Conservation (phyloP, 2,797 vertebrate genomes). For the Microctenopoma steveboyesi region DNA sequence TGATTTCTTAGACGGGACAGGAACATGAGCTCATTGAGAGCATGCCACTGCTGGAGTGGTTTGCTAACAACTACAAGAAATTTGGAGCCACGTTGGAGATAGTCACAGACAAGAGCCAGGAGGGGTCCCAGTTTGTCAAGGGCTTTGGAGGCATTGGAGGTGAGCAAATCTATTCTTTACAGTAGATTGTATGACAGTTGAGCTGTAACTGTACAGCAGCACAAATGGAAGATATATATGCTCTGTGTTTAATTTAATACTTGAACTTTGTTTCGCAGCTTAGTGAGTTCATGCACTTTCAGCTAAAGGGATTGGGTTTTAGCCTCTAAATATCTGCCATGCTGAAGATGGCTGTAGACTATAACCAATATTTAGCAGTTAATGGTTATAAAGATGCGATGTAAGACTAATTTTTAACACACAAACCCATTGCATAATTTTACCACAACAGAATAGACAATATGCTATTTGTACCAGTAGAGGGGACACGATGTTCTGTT, state of each 20-base stretch:
- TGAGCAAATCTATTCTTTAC: slow-evolving; percentile 68
- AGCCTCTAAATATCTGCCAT: background rate
- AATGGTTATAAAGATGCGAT: background rate
- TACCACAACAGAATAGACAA: background rate
- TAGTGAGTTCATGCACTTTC: background rate
- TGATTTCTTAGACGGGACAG: slow-evolving; percentile 90
- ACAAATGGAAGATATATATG: background rate
- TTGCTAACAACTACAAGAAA: slow-evolving; percentile 99
- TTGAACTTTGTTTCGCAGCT: background rate
- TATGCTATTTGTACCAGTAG: slow-evolving; percentile 8
- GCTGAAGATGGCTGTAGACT: background rate
- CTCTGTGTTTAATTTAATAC: background rate
- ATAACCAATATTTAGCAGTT: background rate
- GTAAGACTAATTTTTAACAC: background rate
- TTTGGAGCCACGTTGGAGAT: slow-evolving; percentile 99
- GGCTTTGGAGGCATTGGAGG: slow-evolving; percentile 99
- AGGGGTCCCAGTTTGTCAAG: slow-evolving; percentile 99
- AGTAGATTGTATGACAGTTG: background rate
- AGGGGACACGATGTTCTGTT: slow-evolving; percentile 2
- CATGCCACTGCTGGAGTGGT: slow-evolving; percentile 99
- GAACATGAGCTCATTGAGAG: slow-evolving; percentile 98
- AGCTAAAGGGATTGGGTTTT: background rate
- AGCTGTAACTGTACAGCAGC: background rate
- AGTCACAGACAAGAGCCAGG: slow-evolving; percentile 99
- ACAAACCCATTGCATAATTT: background rate